Evolutionary conservation across 2,797 vertebrate genomes (phyloP), one percentile per base, ranked within the genome.

Genomic region (Clarias laeviceps): DNA sequence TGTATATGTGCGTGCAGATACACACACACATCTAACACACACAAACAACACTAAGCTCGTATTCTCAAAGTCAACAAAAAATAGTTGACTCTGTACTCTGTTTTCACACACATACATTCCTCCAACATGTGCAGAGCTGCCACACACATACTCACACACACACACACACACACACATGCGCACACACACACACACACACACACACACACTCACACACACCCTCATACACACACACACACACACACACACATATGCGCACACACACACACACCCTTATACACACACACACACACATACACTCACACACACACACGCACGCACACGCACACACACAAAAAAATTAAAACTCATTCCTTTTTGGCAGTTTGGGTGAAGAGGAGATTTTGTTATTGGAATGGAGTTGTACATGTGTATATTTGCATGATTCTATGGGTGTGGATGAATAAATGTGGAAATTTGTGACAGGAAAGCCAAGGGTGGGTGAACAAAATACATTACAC

Each of bases 391-490:
- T 57, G 79, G 37, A 64, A 84, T 5, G 11, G 65, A n/a, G 54
- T 17, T 80, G 61, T 82, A 15, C 62, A 18, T 84, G 45, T 82
- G 34, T 57, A 37, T 86, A 70, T 65, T 37, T 64, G 84, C 27
- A 45, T 29, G 68, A 34, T 82, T 83, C 66, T 65, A 37, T 59
- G 86, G 37, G 81, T 68, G 86, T 66, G 74, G 40, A 84, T 68
- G 76, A 66, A 80, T 50, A 12, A 87, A 66, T 56, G 61, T 90
- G 92, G 90, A 86, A 89, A 88, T 84, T 88, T 89, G 90, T 88
- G 87, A 91, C 92, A 93, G 94, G 93, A 94, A 93, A 92, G 89
- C 86, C 91, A 89, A 88, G 85, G 83, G 85, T 88, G 85, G 88
- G 87, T 88, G 91, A 83, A 85, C 64, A 88, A 79, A 77, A 64